Conservation (phyloP, 2,113 vertebrate species). For the Rhabdomys dilectus region DNA sequence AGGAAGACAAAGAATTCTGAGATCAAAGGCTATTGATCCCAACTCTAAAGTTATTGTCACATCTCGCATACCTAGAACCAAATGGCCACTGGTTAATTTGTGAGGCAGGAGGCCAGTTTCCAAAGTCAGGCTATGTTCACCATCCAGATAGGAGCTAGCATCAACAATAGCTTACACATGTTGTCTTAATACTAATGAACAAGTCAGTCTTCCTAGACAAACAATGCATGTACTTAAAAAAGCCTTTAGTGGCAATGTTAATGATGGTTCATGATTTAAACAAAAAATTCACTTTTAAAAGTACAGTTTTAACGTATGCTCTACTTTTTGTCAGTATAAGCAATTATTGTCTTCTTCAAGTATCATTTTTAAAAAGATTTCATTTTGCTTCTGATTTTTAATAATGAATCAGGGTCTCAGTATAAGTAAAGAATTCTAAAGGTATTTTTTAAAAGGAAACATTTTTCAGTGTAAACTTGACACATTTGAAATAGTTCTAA, state of each 20-base stretch:
- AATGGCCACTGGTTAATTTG: constrained; percentile 73
- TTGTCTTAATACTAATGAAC: not conserved
- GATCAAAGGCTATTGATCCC: constrained; percentile 82
- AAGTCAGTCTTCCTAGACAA: not conserved
- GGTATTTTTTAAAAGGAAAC: constrained; percentile 28
- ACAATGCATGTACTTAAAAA: not conserved
- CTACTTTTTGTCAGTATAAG: not conserved
- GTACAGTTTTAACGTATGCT: not conserved
- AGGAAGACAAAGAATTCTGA: constrained; percentile 77
- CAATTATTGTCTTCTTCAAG: not conserved
- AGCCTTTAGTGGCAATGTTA: not conserved
- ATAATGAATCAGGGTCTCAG: not conserved
- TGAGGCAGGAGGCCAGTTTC: constrained; percentile 39
- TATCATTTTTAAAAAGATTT: not conserved
- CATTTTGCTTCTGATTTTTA: constrained; percentile 4
- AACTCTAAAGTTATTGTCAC: constrained; percentile 76
- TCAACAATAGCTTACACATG: not conserved
- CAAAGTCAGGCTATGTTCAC: constrained; percentile 11
- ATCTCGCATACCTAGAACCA: constrained; percentile 52
- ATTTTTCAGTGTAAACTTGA: not conserved
- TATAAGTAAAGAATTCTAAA: not conserved
- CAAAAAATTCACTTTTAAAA: not conserved
- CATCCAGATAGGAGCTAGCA: not conserved
- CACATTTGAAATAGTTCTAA: not conserved
- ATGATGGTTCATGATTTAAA: not conserved